Evolutionary conservation across 2,113 vertebrate genomes (phyloP).

Genomic region (Nettapus auritus): DNA sequence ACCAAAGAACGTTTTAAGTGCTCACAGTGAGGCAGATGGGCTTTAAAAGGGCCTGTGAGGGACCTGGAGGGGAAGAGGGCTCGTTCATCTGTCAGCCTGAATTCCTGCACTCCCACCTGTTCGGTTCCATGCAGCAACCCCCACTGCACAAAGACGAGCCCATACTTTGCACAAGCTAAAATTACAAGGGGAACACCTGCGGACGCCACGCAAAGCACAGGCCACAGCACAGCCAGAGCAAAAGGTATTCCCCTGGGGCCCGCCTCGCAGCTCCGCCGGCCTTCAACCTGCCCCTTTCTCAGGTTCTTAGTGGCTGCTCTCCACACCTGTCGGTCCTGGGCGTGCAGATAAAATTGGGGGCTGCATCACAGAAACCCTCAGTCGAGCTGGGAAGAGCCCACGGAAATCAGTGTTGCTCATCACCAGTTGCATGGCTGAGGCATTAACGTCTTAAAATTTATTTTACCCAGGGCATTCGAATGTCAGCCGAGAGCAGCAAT

Average conservation of each 20-base stretch:
- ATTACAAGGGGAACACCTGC: conserved; percentile 42
- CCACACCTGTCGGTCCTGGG: neutral
- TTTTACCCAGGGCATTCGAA: neutral
- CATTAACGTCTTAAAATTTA: neutral
- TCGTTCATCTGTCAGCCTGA: conserved; percentile 2
- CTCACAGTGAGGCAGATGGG: neutral
- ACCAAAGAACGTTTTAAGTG: neutral
- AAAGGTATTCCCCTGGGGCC: neutral
- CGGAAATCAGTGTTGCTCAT: neutral
- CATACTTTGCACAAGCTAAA: conserved; percentile 4
- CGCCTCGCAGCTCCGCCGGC: neutral
- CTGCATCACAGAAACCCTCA: neutral
- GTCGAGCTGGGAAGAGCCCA: neutral
- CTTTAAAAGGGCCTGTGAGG: neutral
- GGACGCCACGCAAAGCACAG: conserved; percentile 30
- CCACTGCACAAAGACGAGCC: neutral
- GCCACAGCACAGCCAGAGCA: neutral
- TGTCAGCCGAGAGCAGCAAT: neutral
- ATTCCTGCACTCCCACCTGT: conserved; percentile 29
- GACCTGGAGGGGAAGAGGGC: neutral
- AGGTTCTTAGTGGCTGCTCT: neutral
- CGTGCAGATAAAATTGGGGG: neutral
- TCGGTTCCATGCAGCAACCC: neutral
- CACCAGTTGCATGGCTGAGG: neutral
- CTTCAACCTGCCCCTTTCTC: neutral